Evolutionary conservation across 2,888 invertebrate species (phyloP), one percentile per base, ranked within the genome.

Genomic region (Rhogogaster chlorosoma): DNA sequence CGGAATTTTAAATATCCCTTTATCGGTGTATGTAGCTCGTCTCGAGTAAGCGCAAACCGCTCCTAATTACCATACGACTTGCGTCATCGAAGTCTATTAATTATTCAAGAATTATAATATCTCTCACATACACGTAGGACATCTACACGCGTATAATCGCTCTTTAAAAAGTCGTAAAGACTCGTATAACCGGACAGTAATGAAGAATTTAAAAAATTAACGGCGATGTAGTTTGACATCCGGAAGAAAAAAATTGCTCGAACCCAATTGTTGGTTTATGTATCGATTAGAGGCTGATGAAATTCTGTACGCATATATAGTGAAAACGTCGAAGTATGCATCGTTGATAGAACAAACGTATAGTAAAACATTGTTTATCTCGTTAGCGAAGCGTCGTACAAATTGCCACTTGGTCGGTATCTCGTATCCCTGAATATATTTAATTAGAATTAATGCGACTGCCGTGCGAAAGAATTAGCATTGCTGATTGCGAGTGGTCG

Each of bases 391-490:
- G 87, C 87, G 87, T 88, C 87, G 87, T 90, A 90, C 89, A 90
- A 90, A 90, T 90, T 90, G 89, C 91, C 88, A 88, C 89, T 90
- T 89, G 89, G 87, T 86, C 88, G 88, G 88, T 90, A 90, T 90
- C 90, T 90, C 85, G 38, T 32, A 83, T 80, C 53, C 77, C 85
- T 87, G 88, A 89, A 89, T 89, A 89, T 90, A 90, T 90, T 90
- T 90, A 90, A 90, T 90, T 90, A 88, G 90, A 90, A 90, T 90
- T 90, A 90, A 90, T 90, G 90, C 88, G 88, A 86, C 70, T 38
- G 71, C 71, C 36, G 42, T 88, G 88, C 88, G 88, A 87, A 88
- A 90, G 89, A 90, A 90, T 90, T 90, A 90, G 89, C 89, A 89
- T 90, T 88, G 83, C 75, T 73, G 75, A 84, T 83, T 67, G 70